phyloP scores from a whole-genome alignment of 2,888 invertebrate genomes.

The Idaea aversata region DNA sequence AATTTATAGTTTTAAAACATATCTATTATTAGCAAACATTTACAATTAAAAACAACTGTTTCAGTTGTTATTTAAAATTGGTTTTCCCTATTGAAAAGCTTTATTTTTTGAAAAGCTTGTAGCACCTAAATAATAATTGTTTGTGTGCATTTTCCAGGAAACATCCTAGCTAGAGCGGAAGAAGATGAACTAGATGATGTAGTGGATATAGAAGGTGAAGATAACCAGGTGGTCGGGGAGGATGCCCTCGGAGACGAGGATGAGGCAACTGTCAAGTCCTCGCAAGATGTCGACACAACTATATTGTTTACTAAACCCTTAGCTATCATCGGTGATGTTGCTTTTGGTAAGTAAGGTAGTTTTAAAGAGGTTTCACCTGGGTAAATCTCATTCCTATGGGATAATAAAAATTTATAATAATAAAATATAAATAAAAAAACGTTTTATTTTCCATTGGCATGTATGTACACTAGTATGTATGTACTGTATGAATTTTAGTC shows the following conservation, averaged over 20 bases:
- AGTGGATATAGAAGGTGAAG: constrained; percentile 84
- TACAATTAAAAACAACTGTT: too few species aligned
- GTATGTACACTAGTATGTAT: too few species aligned
- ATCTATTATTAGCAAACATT: too few species aligned
- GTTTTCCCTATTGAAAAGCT: too few species aligned
- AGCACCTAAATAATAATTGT: background rate
- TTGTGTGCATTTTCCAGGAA: constrained; percentile 49
- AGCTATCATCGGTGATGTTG: constrained; percentile 79
- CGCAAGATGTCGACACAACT: constrained; percentile 94
- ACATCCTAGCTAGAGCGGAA: constrained; percentile 80
- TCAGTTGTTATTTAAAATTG: too few species aligned
- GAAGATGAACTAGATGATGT: constrained; percentile 87
- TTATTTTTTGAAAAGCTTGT: too few species aligned
- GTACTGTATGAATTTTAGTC: too few species aligned
- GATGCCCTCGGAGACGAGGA: constrained; percentile 83
- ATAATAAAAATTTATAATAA: too few species aligned
- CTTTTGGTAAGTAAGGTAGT: constrained; percentile 79
- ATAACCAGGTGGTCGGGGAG: constrained; percentile 82
- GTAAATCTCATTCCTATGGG: background rate
- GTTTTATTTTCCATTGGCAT: too few species aligned
- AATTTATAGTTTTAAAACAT: too few species aligned
- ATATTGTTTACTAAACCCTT: constrained; percentile 93
- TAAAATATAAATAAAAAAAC: too few species aligned
- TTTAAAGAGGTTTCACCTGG: too few species aligned
- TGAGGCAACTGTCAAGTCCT: constrained; percentile 83